Conservation (phyloP, 2,113 vertebrate species). For the Mola mola region DNA sequence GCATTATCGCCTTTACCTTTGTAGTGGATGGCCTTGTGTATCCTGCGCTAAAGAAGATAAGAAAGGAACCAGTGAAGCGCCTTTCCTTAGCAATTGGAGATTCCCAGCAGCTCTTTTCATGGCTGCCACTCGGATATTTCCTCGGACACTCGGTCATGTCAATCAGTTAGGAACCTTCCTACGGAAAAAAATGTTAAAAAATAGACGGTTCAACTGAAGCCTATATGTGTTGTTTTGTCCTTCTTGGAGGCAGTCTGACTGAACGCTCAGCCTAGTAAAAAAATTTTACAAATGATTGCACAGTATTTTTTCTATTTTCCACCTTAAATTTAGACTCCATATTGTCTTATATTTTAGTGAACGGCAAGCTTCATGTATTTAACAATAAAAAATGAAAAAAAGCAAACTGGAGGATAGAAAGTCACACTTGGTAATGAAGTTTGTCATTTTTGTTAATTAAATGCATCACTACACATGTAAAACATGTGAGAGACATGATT, state of each 20-base stretch:
- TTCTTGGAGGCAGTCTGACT: neutral
- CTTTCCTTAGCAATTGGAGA: neutral
- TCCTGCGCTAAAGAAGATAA: neutral
- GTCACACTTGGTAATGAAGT: too few relatives aligned
- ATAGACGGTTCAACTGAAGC: too few relatives aligned
- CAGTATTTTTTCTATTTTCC: neutral
- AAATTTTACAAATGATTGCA: neutral
- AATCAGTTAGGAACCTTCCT: neutral
- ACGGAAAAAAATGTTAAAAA: too few relatives aligned
- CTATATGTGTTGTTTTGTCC: neutral
- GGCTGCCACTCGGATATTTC: neutral
- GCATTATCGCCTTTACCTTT: neutral
- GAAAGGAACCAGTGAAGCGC: neutral
- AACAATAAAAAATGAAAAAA: too few relatives aligned
- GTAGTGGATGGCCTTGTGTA: neutral
- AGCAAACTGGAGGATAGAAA: too few relatives aligned
- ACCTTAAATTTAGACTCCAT: neutral
- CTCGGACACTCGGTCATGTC: neutral
- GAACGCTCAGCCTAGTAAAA: neutral
- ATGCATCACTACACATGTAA: too few relatives aligned
- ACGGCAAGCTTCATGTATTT: neutral
- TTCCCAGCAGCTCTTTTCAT: neutral
- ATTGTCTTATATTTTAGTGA: neutral
- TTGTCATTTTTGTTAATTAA: too few relatives aligned
- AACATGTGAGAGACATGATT: too few relatives aligned